Evolutionary conservation across 2,888 invertebrate genomes (phyloP), one percentile per base, ranked within the genome.

Genomic region (Caenorhabditis doughertyi): DNA sequence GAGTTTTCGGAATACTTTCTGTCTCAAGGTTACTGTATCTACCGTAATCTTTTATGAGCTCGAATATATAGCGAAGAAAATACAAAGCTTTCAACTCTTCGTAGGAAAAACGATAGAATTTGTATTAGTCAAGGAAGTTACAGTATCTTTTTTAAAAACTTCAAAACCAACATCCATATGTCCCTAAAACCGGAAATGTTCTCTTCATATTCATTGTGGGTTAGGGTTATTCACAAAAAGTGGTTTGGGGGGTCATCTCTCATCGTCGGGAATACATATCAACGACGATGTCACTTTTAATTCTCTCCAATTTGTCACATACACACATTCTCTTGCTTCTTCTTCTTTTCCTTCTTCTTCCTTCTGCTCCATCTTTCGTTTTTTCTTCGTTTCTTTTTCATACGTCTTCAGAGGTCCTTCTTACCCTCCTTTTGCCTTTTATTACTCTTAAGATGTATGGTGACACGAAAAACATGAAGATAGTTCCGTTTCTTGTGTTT

Each of bases 261-360:
- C 70, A 55, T 60, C 49, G 51, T 25, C 25, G 18, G 55, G 55
- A 60, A 72, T 72, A 55, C 68, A 74, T 74, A 70, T 68, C 77
- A 73, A 80, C 60, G 60, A 68, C 53, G 62, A 64, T 74, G 68
- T 81, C 81, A 71, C 68, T 68, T 81, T 73, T 71, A 71, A 77
- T 71, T 71, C 68, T 77, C 62, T 65, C 67, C 70, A 71, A 81
- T 76, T 74, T 62, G 76, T 81, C 70, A 82, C 79, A 67, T 68
- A 60, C 47, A 65, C 47, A 55, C 47, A 32, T 53, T 60, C 44
- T 51, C 18, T 13, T 42, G 72, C 55, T 51, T 51, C 62, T 49
- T 53, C 51, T 67, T 21, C 47, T 11, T n/a, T n/a, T n/a, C n/a
- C 13, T 2, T 13, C 13, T 27, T 56, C 44, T 51, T 68, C 39